Base-by-base conservation (phyloP, 2,113 vertebrate genomes). In the Onychorhynchus coronatus region DNA sequence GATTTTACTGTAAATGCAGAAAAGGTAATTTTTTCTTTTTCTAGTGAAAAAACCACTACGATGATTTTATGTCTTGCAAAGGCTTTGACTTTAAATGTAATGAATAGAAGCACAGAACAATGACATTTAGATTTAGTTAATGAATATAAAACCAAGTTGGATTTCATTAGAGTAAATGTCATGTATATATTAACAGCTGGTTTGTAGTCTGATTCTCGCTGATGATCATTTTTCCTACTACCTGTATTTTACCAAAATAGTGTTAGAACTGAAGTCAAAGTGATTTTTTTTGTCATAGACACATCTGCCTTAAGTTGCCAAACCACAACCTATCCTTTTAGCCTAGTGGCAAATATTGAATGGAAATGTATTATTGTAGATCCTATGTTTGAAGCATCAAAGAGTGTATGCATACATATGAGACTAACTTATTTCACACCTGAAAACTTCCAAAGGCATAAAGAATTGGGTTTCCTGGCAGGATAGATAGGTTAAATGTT, bases 1-100 rank as follows among this genome's bases (percentile, higher is more conserved):
- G 98, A 99, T 97, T 99, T 99, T 95, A 99, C 99, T 70, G 97
- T 99, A 95, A 99, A 99, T 94, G 98, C 99, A 97, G 98, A 99
- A 86, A 99, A 99, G 99, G 99, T 99, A 97, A 94, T 76, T 53
- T n/a, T 71, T n/a, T 30, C 5, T 87, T 67, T 93, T 80, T 88
- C 78, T 65, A 68, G 12, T 73, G 25, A 20, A 30, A 74, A 85
- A 80, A 22, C 9, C 10, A 15, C 17, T 86, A 28, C 28, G n/a
- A n/a, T 35, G 79, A 11, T 85, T 89, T 93, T 31, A 31, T 56
- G 8, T 74, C 61, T 89, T 81, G 25, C 9, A 55, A 74, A 77
- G 50, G 5, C 58, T 90, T 88, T 91, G 55, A 67, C 83, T 93
- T 72, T 46, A 66, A 73, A 53, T 46, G 41, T 65, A 68, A 61